Percentiles rank a stretch among this genome's conserved stretches.
Conservation (phyloP, 2,113 vertebrate genomes). For the Nesogale talazaci region DNA sequence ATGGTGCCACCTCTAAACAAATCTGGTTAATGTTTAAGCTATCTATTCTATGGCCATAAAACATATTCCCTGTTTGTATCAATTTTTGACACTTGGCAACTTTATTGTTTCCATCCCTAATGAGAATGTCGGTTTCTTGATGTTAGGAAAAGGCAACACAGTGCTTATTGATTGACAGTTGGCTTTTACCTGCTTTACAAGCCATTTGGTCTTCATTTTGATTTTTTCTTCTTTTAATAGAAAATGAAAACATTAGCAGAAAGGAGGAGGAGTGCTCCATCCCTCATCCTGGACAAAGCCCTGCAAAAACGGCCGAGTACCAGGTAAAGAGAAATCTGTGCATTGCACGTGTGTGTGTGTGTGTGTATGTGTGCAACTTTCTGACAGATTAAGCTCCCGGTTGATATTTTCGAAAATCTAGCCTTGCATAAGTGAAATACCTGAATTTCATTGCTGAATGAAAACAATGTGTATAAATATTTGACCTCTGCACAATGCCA, state of each 20-base stretch:
- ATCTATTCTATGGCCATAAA: not conserved
- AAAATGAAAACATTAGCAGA: conserved; percentile 96
- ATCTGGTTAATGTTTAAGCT: conserved; percentile 14
- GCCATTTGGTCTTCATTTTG: conserved; percentile 9
- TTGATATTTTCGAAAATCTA: not conserved
- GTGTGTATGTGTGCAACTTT: not conserved
- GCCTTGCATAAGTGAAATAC: not conserved
- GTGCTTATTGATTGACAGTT: conserved; percentile 38
- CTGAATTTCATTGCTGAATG: conserved; percentile 31
- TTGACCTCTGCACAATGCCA: no score
- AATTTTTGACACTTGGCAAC: not conserved
- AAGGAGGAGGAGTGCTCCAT: conserved; percentile 95
- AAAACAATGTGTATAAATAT: no score
- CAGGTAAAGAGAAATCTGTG: conserved; percentile 86
- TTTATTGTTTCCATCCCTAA: not conserved
- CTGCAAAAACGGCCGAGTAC: conserved; percentile 91
- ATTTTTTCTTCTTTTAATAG: conserved; percentile 81
- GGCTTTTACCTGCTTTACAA: not conserved
- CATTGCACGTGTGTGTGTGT: not conserved
- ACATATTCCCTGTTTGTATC: not conserved
- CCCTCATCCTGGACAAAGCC: conserved; percentile 95
- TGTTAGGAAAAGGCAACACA: not conserved
- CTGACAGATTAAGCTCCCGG: not conserved
- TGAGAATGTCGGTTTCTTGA: not conserved
- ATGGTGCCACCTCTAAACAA: not conserved